Conservation (phyloP, 2,113 vertebrate species). For the Sebastes fasciatus region DNA sequence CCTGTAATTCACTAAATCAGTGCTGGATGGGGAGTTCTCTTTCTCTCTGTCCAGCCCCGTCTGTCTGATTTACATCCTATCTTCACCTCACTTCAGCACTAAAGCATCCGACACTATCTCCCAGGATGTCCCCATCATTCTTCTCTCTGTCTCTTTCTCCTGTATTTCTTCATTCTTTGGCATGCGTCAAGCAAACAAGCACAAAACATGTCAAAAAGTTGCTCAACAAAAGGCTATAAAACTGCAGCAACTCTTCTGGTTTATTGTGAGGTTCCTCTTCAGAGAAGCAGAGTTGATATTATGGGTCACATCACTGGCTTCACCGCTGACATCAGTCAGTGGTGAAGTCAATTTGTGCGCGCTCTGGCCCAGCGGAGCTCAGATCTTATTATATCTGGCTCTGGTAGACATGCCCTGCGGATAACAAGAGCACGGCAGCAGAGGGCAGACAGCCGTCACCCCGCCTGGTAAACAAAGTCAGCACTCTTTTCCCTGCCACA, state of each 20-base stretch:
- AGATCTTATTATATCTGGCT: conserved; percentile 58
- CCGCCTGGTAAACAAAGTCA: conserved; percentile 50
- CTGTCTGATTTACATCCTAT: conserved; percentile 16
- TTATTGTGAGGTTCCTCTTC: conserved; percentile 6
- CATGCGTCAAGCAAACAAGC: not conserved
- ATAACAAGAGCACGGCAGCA: conserved; percentile 31
- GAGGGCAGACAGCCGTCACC: conserved; percentile 35
- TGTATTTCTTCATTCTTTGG: not conserved
- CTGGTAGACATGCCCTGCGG: conserved; percentile 50
- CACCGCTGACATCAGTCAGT: conserved; percentile 19
- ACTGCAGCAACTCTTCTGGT: not conserved
- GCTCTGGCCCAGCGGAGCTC: conserved; percentile 36
- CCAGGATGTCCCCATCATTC: not conserved
- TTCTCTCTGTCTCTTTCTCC: not conserved
- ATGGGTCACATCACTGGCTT: conserved; percentile 45
- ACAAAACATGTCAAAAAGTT: conserved; percentile 12
- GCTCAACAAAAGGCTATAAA: too few species aligned
- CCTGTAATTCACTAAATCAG: not conserved
- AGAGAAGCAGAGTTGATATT: conserved; percentile 17
- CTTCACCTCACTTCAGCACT: conserved; percentile 8
- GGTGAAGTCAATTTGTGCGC: conserved; percentile 38
- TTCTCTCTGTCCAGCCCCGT: conserved; percentile 9
- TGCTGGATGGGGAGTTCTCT: not conserved
- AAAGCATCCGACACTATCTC: not conserved
- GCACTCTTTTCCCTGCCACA: conserved; percentile 23